Evolutionary conservation across 92 coral and sea anemone genomes (phyloP).

Genomic region (Pocillopora grandis): DNA sequence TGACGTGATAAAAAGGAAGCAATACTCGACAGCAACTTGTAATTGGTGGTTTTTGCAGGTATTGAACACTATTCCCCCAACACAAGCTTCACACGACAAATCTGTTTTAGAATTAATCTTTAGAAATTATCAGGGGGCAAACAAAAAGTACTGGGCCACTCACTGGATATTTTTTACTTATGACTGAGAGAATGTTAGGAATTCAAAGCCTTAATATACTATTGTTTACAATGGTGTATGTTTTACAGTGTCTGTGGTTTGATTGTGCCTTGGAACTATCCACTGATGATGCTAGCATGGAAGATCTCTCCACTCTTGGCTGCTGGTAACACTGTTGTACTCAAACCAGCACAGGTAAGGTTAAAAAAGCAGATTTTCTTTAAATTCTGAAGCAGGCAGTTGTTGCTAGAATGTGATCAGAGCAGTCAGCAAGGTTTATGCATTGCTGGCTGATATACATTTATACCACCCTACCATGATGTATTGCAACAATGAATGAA

Average conservation of each 20-base stretch:
- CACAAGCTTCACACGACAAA: too few species aligned
- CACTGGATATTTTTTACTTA: not conserved
- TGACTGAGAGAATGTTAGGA: not conserved
- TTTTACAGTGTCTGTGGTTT: slow-evolving; percentile 89
- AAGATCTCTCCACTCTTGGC: slow-evolving; percentile 94
- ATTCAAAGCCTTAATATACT: not conserved
- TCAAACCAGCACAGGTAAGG: slow-evolving; percentile 97
- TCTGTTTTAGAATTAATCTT: too few species aligned
- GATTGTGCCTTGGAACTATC: slow-evolving; percentile 99
- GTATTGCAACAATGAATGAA: too few species aligned
- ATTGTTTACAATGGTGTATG: not conserved
- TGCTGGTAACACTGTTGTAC: slow-evolving; percentile 97
- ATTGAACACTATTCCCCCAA: too few species aligned
- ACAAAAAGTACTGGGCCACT: too few species aligned
- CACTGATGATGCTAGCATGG: slow-evolving; percentile 99
- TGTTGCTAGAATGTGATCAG: too few species aligned
- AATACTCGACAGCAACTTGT: not conserved
- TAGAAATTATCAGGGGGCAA: too few species aligned
- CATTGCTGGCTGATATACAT: too few species aligned
- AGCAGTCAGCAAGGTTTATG: too few species aligned
- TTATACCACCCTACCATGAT: too few species aligned
- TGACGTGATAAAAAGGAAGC: slow-evolving; percentile 44
- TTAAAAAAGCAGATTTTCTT: too few species aligned
- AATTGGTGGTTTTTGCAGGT: not conserved
- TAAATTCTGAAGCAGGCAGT: too few species aligned